phyloP scores from a whole-genome alignment of 2,113 vertebrate species.

The Notechis scutatus region DNA sequence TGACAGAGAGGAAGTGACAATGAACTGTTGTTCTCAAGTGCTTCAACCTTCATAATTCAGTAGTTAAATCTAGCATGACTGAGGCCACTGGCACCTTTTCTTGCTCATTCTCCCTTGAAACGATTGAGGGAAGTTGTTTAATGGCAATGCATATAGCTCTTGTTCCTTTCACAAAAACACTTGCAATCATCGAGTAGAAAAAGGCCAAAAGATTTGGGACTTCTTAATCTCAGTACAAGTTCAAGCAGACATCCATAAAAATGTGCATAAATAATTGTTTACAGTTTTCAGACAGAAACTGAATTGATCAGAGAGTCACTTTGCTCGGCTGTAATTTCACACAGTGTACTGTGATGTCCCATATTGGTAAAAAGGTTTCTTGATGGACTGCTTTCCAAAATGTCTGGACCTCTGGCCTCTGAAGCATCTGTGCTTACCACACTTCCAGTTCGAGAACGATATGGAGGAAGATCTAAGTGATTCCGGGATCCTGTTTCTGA shows the following conservation, averaged over 20 bases:
- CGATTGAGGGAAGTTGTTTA: background rate
- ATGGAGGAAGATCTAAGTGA: constrained; percentile 83
- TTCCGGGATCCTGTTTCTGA: constrained; percentile 72
- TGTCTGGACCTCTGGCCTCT: constrained; percentile 48
- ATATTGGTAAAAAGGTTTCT: constrained; percentile 25
- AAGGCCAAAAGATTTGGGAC: background rate
- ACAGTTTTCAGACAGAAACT: constrained; percentile 50
- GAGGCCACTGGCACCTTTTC: background rate
- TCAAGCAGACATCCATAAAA: constrained; percentile 52
- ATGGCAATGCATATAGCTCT: background rate
- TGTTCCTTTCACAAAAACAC: background rate
- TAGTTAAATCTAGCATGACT: background rate
- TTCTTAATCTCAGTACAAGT: constrained; percentile 2
- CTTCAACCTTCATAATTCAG: background rate
- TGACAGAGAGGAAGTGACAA: constrained; percentile 1
- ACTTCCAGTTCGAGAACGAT: constrained; percentile 73
- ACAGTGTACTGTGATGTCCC: constrained; percentile 47
- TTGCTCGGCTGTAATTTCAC: constrained; percentile 36
- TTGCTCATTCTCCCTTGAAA: background rate
- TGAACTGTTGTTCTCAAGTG: constrained; percentile 5
- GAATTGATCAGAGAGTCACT: constrained; percentile 49
- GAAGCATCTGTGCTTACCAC: constrained; percentile 55
- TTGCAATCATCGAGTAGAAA: background rate
- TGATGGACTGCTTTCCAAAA: background rate
- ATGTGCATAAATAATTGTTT: constrained; percentile 37